phyloP scores from a whole-genome alignment of 2,888 invertebrate species.

The Asteroscopus sphinx region DNA sequence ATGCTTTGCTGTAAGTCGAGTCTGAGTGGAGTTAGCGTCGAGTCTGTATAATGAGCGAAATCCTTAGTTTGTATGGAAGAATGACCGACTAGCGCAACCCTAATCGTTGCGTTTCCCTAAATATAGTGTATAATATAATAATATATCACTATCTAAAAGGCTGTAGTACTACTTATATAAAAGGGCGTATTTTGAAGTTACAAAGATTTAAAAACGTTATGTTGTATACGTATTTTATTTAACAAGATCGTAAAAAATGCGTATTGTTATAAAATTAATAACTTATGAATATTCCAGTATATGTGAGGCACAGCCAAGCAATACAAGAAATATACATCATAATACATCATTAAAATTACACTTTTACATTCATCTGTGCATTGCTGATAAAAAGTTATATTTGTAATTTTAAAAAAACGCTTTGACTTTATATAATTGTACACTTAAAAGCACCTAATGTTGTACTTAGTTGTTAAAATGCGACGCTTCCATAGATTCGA shows the following conservation, averaged over 20 bases:
- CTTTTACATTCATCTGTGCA: constrained; percentile 14
- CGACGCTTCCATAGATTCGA: constrained; percentile 91
- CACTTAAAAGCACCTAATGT: constrained; percentile 40
- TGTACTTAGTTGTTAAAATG: constrained; percentile 88
- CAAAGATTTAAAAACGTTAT: too few relatives aligned
- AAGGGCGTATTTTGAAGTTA: too few relatives aligned
- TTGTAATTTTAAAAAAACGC: constrained; percentile 29
- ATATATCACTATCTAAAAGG: too few relatives aligned
- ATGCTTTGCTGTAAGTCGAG: too few relatives aligned
- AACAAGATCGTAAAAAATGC: constrained; percentile 37
- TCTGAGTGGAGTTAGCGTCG: too few relatives aligned
- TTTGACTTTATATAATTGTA: constrained; percentile 35
- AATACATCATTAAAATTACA: constrained; percentile 24
- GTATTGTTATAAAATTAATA: constrained; percentile 45
- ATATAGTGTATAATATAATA: too few relatives aligned
- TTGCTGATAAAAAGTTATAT: constrained; percentile 35
- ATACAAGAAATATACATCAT: constrained; percentile 44
- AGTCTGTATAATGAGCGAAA: too few relatives aligned
- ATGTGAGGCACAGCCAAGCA: constrained; percentile 77
- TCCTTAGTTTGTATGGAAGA: too few relatives aligned
- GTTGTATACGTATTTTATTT: constrained; percentile 44
- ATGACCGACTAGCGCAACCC: too few relatives aligned
- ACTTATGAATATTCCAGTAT: constrained; percentile 41
- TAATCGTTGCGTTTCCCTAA: too few relatives aligned
- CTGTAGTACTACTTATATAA: too few relatives aligned